Base-by-base conservation (phyloP, 2,797 vertebrate species). In the Eulemur rubriventer region DNA sequence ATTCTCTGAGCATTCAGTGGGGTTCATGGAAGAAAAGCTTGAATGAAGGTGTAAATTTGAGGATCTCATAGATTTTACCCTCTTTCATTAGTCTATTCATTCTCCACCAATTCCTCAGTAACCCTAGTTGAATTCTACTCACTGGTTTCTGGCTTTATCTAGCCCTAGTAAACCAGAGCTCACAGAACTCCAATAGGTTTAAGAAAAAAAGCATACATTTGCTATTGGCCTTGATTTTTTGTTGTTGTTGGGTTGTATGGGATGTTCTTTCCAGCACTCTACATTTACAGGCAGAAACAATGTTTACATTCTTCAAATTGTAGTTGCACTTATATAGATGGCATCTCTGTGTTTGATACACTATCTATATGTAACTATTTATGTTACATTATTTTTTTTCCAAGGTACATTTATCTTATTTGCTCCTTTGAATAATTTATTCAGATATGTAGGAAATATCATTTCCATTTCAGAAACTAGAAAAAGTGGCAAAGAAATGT, bases 301-400 rank as follows among this genome's bases (percentile, higher is more conserved):
- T 61, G 2, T 57, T 78, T 75, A 92, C 1, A 86, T 59, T 89
- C 12, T 82, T 83, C 24, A 61, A 24, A 73, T 67, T 48, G 13
- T 17, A 59, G 11, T 26, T 43, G 3, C 7, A 43, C 7, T 91
- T 86, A 1, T n/a, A 20, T 33, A 75, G 22, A 22, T 48, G 6
- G 4, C 2, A 18, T 72, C 26, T 65, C 18, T 84, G 6, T 38
- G 5, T 67, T 48, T 55, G 33, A 57, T 69, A 67, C 7, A 61
- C n/a, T 78, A 76, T 30, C 20, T 63, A 4, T 35, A 48, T 8
- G 28, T 41, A 61, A 84, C 52, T 50, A 57, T 0, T 86, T 72
- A 75, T 48, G 28, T 67, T 76, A 41, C 7, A 26, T 46, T 91
- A 63, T 67, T 55, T 26, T 96, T 87, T 86, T 93, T 61, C 26